Conservation (phyloP, 2,888 invertebrate species). For the Lepidochrysops patricia region DNA sequence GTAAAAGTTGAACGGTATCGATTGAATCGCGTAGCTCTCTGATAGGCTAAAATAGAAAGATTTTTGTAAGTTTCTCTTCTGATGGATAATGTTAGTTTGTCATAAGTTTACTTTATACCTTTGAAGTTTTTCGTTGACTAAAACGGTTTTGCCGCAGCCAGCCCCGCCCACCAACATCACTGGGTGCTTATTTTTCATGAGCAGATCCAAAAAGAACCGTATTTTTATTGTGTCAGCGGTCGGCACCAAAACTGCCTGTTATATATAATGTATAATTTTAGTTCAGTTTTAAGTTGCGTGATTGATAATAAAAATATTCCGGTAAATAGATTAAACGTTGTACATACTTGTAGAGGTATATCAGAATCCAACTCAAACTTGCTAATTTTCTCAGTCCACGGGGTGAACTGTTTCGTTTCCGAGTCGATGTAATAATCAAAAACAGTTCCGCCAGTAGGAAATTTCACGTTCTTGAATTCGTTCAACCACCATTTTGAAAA, state of each 20-base stretch:
- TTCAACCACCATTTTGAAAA: constrained; percentile 98
- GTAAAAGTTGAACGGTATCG: constrained; percentile 97
- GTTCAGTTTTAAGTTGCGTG: too few species aligned
- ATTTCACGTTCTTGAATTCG: constrained; percentile 95
- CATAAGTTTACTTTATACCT: constrained; percentile 42
- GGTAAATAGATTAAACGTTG: too few species aligned
- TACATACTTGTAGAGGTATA: constrained; percentile 86
- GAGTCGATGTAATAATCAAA: constrained; percentile 95
- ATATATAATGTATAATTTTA: constrained; percentile 20
- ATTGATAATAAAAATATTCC: too few species aligned
- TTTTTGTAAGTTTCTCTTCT: background rate
- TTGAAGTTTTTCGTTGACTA: constrained; percentile 81
- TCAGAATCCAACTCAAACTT: constrained; percentile 95
- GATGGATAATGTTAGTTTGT: background rate
- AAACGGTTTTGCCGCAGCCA: constrained; percentile 95
- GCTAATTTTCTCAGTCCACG: constrained; percentile 92
- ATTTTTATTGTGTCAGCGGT: constrained; percentile 94
- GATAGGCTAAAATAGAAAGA: constrained; percentile 69
- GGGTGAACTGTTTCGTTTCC: constrained; percentile 90
- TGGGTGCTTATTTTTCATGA: constrained; percentile 91
- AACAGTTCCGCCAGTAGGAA: constrained; percentile 92
- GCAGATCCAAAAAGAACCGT: constrained; percentile 89
- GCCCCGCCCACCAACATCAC: constrained; percentile 96
- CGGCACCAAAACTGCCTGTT: constrained; percentile 90
- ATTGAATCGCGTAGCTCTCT: constrained; percentile 90